Evolutionary conservation across 2,888 invertebrate species (phyloP), one percentile per base, ranked within the genome.

Genomic region (Pyrrhosoma nymphula): DNA sequence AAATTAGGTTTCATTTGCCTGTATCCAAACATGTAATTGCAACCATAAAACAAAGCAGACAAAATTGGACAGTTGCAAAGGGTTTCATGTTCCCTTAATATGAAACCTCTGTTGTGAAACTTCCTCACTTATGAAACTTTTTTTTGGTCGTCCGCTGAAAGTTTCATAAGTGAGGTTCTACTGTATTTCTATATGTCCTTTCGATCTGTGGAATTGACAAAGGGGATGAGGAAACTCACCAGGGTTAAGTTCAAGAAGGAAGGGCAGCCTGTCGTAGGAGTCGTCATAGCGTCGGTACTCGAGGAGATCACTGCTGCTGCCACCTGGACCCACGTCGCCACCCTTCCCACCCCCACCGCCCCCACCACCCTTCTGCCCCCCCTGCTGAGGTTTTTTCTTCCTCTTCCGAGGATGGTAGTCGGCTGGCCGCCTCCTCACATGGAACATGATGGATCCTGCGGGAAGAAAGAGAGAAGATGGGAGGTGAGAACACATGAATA

Each of bases 391-490:
- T 97, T 98, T 98, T 98, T 99, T 99, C 97, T 99, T 98, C 96
- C 99, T 98, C 96, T 99, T 98, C 96, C 99, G 98, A 96, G 99
- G 99, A 97, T 98, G 98, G 96, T 98, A 98, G 97, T 99, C 99
- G 95, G 99, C 98, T 96, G 99, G 99, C 96, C 99, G 98, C 97
- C 99, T 98, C 96, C 99, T 98, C 97, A 99, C 99, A 97, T 99
- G 99, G 97, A 99, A 99, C 98, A 99, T 99, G 97, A 99, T 98
- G 96, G 99, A 99, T 97, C 99, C 99, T 99, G 97, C 95, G 96
- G 97, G 95, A 96, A 96, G 96, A 95, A 60, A 60, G 20, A 20
- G 60, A 20, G 60, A 16, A 95, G 96, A 95, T 89, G 60, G 10
- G 39, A 39, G 39, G 30, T 14, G 6, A 20, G 20, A 60, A 1